These are phyloP conservation scores for Cataglyphis livida DNA, from an alignment of 2,888 invertebrate genomes.

Conservation along the genomic window DNA sequence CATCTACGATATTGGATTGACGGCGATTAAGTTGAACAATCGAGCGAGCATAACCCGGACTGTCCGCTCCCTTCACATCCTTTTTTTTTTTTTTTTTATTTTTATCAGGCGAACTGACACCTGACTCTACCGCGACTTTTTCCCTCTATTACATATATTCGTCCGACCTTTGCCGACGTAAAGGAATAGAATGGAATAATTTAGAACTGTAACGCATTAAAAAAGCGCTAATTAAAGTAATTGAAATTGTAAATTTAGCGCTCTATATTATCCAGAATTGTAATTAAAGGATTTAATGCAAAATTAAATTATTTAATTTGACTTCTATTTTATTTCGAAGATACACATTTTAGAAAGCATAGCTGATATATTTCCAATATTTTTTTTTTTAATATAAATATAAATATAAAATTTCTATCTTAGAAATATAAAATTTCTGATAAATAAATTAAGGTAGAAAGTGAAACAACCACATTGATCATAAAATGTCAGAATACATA, in stretches of 20 bases:
- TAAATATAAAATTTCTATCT: background rate
- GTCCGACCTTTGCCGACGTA: constrained; percentile 17
- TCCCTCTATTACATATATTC: constrained; percentile 47
- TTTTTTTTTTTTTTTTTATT: constrained; percentile 37
- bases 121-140: constrained; percentile 53
- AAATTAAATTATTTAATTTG: background rate
- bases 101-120: constrained; percentile 51
- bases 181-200: background rate
- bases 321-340: background rate
- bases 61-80: background rate
- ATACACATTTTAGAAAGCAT: background rate
- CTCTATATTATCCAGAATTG: background rate
- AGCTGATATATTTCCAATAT: background rate
- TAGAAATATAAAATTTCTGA: background rate
- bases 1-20: constrained; percentile 48
- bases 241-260: background rate
- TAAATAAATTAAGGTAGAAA: background rate
- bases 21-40: constrained; percentile 56
- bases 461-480: background rate
- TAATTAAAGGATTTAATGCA: background rate
- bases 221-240: background rate
- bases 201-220: background rate
- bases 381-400: background rate
- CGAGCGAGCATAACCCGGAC: constrained; percentile 17
- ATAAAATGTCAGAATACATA: background rate